phyloP scores from a whole-genome alignment of 2,797 vertebrate species.

The Balearica regulorum region DNA sequence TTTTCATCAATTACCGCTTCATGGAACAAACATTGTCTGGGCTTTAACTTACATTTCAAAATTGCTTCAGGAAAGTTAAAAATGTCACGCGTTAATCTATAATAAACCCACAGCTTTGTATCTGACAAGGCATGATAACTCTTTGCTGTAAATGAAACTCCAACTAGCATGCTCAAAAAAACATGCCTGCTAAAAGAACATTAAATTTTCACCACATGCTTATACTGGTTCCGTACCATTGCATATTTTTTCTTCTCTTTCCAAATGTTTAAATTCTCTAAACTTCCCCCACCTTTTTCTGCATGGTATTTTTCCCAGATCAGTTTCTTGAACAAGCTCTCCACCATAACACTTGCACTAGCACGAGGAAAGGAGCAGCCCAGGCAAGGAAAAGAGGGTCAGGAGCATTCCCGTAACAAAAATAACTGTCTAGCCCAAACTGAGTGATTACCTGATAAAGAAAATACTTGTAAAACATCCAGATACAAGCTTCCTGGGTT shows the following conservation, averaged over 20 bases:
- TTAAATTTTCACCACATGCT: conserved; percentile 14
- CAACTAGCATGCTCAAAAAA: conserved; percentile 5
- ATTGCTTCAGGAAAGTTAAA: conserved; percentile 37
- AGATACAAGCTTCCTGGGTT: neutral
- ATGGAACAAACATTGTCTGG: neutral
- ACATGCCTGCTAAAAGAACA: conserved; percentile 30
- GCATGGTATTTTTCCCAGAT: neutral
- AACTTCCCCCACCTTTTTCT: neutral
- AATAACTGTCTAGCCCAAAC: neutral
- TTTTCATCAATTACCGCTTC: neutral
- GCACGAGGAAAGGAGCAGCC: neutral
- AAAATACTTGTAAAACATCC: neutral
- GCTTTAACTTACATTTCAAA: conserved; percentile 9
- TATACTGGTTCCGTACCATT: neutral
- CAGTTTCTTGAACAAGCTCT: neutral
- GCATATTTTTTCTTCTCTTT: neutral
- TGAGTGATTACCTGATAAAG: neutral
- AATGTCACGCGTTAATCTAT: conserved; percentile 27
- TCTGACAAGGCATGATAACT: conserved; percentile 35
- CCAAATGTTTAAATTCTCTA: neutral
- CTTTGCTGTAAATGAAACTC: conserved; percentile 4
- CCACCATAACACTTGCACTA: neutral
- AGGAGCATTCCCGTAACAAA: neutral
- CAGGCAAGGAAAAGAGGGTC: neutral
- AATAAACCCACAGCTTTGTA: conserved; percentile 37